Conservation (phyloP, 2,113 vertebrate species). For the Festucalex cinctus region DNA sequence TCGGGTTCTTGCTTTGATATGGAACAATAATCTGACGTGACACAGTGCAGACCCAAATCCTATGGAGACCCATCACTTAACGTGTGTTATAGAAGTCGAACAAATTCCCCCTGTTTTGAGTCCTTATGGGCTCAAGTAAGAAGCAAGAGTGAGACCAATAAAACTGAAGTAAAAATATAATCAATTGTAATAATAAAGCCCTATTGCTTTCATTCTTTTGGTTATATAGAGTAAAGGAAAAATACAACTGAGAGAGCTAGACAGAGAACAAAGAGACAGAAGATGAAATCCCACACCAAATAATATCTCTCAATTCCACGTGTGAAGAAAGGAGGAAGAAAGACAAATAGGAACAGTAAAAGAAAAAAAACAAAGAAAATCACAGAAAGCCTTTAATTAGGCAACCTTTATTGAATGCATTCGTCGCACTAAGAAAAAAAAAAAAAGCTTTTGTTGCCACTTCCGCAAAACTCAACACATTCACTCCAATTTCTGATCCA, state of each 20-base stretch:
- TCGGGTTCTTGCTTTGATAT: neutral
- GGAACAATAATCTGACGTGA: neutral
- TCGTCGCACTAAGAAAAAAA: constrained; percentile 52
- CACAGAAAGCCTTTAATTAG: constrained; percentile 55
- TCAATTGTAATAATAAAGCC: neutral
- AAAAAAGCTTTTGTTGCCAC: constrained; percentile 26
- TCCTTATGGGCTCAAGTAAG: neutral
- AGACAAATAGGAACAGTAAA: constrained; percentile 48
- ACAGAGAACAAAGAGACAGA: constrained; percentile 22
- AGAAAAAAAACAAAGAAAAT: constrained; percentile 35
- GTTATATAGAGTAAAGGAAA: neutral
- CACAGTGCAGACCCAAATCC: neutral
- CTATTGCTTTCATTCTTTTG: neutral
- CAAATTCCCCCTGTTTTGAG: neutral
- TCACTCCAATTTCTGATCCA: constrained; percentile 40
- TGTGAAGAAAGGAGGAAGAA: constrained; percentile 31
- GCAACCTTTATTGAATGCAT: constrained; percentile 53
- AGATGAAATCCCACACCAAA: constrained; percentile 16
- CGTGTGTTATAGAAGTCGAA: neutral
- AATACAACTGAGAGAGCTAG: neutral
- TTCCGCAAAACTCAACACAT: constrained; percentile 43
- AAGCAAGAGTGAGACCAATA: neutral
- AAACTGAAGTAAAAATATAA: neutral
- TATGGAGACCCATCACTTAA: neutral
- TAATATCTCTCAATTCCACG: constrained; percentile 26